phyloP scores from a whole-genome alignment of 1,140 invertebrate genomes.

The Leptinotarsa undecemlineata region DNA sequence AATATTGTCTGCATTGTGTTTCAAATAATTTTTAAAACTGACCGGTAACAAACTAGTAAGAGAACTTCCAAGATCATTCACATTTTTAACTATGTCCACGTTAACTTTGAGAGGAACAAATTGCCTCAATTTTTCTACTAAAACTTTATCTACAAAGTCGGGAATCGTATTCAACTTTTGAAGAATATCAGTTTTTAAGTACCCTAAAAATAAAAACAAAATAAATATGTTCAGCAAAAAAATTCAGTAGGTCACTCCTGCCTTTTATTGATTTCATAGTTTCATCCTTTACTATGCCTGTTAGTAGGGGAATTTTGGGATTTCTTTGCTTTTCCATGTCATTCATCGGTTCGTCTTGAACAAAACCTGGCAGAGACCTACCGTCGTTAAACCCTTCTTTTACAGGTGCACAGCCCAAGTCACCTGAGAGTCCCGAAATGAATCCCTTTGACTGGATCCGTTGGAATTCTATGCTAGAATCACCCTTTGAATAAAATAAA shows the following conservation, averaged over 20 bases:
- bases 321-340: conserved; percentile 60
- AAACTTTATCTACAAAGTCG: conserved; percentile 62
- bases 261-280: conserved; percentile 65
- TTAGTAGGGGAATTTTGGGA: conserved; percentile 67
- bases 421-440: conserved; percentile 56
- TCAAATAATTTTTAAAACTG: conserved; percentile 50
- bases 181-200: conserved; percentile 58
- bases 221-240: neutral
- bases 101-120: conserved; percentile 28
- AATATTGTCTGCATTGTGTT: conserved; percentile 45
- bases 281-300: conserved; percentile 72
- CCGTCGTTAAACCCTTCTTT: conserved; percentile 67
- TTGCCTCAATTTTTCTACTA: conserved; percentile 55
- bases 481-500: conserved; percentile 43
- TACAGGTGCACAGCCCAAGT: conserved; percentile 60
- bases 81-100: neutral
- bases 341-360: conserved; percentile 61
- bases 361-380: conserved; percentile 63
- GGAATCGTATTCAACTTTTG: conserved; percentile 57
- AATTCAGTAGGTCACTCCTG: conserved; percentile 35
- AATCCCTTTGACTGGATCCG: conserved; percentile 57
- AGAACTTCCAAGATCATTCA: neutral
- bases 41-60: conserved; percentile 26
- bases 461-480: conserved; percentile 58
- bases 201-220: conserved; percentile 49